phyloP scores from a whole-genome alignment of 2,113 vertebrate genomes.

The Gobio gobio region DNA sequence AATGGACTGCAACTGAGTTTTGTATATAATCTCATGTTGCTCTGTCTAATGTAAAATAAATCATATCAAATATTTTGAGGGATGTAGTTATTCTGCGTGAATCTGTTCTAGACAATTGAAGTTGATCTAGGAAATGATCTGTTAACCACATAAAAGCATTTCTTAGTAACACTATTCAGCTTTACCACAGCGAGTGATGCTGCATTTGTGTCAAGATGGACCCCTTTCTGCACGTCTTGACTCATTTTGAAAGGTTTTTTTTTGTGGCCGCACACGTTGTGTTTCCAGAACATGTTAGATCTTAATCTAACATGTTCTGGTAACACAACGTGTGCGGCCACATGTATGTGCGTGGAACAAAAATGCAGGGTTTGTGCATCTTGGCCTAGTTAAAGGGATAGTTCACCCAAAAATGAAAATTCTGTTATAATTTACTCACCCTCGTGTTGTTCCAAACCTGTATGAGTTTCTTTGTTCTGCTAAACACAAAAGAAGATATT shows the following conservation, averaged over 20 bases:
- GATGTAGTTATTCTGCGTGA: neutral
- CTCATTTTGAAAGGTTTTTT: constrained; percentile 7
- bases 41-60: constrained; percentile 48
- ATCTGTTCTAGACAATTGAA: neutral
- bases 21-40: constrained; percentile 28
- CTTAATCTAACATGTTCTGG: too few relatives aligned
- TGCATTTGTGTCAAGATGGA: neutral
- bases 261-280: neutral
- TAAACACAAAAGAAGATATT: too few relatives aligned
- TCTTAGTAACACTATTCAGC: neutral
- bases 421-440: too few relatives aligned
- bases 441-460: too few relatives aligned
- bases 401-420: too few relatives aligned
- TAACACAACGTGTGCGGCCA: too few relatives aligned
- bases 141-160: neutral
- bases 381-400: too few relatives aligned
- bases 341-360: neutral
- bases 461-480: too few relatives aligned
- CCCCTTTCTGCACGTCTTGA: neutral
- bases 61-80: neutral
- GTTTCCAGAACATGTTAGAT: neutral
- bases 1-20: neutral
- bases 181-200: neutral
- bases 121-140: neutral
- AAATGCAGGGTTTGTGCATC: neutral